Evolutionary conservation across 2,113 vertebrate genomes (phyloP).

Genomic region (Neogale vison): DNA sequence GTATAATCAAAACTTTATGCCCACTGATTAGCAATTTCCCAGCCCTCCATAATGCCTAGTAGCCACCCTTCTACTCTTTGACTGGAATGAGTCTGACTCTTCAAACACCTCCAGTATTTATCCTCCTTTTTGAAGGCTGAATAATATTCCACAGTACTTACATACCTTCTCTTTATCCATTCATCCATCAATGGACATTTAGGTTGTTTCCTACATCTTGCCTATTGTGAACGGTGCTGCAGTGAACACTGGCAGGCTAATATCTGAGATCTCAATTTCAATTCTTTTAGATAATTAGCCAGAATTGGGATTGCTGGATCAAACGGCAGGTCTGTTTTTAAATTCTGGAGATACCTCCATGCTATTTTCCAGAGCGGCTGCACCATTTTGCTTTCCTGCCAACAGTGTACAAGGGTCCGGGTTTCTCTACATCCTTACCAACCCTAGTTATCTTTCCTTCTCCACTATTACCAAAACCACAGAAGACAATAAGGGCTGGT

Average conservation of each 20-base stretch:
- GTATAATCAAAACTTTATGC: background rate
- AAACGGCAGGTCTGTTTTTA: background rate
- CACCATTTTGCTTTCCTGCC: background rate
- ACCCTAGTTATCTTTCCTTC: background rate
- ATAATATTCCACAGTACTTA: background rate
- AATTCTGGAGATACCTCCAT: background rate
- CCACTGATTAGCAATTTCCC: background rate
- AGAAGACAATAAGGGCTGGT: background rate
- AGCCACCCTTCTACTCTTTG: background rate
- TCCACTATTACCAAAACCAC: background rate
- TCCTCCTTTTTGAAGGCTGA: background rate
- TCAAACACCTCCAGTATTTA: background rate
- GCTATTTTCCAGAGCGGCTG: background rate
- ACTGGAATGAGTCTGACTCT: background rate
- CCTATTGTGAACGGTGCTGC: background rate
- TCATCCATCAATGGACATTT: background rate
- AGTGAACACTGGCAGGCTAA: background rate
- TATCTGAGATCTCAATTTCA: background rate
- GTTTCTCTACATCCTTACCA: background rate
- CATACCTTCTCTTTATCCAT: background rate
- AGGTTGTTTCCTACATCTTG: background rate
- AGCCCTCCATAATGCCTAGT: background rate
- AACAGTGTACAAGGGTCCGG: background rate
- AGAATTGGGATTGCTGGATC: background rate
- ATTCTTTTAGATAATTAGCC: background rate